These are phyloP conservation scores for Geococcyx californianus DNA, from an alignment of 2,113 vertebrate genomes.

Conservation along the genomic window DNA sequence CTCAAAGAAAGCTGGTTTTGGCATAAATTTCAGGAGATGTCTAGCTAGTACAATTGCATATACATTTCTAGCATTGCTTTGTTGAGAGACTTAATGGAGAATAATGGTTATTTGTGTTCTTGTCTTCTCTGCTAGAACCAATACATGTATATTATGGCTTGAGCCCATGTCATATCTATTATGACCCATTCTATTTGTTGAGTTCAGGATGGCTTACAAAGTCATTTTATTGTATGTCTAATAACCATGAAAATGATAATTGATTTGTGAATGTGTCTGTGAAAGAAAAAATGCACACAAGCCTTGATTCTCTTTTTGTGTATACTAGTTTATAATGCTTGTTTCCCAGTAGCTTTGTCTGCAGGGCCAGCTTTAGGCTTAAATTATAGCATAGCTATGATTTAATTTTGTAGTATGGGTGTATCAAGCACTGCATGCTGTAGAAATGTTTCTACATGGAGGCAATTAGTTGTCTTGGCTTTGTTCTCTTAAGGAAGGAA, in stretches of 20 bases:
- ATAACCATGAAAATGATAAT: background rate
- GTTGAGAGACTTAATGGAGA: background rate
- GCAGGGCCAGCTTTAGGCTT: background rate
- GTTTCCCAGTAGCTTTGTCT: background rate
- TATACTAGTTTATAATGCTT: background rate
- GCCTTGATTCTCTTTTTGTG: background rate
- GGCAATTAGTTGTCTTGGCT: background rate
- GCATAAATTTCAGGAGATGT: background rate
- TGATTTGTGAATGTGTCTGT: background rate
- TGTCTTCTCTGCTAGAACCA: background rate
- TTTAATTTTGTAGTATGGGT: background rate
- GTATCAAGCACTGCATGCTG: background rate
- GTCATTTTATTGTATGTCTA: background rate
- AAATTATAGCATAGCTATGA: background rate
- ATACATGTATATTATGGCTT: background rate
- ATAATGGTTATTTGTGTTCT: background rate
- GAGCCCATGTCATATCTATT: background rate
- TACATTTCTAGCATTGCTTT: background rate
- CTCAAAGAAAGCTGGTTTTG: background rate
- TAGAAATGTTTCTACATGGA: background rate
- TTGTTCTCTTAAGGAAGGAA: background rate
- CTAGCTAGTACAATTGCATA: background rate
- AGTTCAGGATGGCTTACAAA: background rate
- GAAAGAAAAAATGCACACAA: background rate
- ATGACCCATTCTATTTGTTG: background rate